Evolutionary conservation across 2,113 vertebrate genomes (phyloP), one percentile per base, ranked within the genome.

Genomic region (Melanerpes aurifrons): DNA sequence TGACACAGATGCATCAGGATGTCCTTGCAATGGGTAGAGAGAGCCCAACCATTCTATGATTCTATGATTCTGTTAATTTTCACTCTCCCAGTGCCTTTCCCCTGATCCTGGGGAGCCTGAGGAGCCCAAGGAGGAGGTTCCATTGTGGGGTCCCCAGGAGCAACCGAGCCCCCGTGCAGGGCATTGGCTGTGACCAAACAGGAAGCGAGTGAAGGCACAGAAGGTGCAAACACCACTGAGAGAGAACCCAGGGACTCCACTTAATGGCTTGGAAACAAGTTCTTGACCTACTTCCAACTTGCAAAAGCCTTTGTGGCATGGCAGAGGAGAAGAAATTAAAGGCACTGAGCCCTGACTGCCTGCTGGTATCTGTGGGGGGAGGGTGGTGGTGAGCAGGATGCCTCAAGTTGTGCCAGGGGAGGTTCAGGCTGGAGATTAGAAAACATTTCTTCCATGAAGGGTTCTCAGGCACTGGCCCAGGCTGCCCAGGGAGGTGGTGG

Each of bases 271-370:
- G 90, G 90, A 96, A 96, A 95, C 86, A 78, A 90, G 82, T 95
- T 95, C 86, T 84, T 95, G 93, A 96, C 96, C 94, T 92, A 94
- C 72, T 96, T 96, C 82, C 72, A 87, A 61, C 88, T 87, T n/a
- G 79, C 86, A 53, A 53, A 89, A 94, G 31, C 82, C 56, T 74
- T 43, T 4, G 1, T 8, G 22, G 82, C 64, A 76, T 32, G 9
- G 4, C 82, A 18, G 35, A 64, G 14, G 12, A 47, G 4, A 54
- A 35, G 74, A 66, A 94, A 87, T 78, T 48, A 78, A 93, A 92
- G 91, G 84, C 35, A 2, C 81, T 16, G 1, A 68, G 31, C 57
- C 72, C 69, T 40, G 4, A 1, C 4, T 64, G 1, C 2, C 40
- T 73, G 59, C 47, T 4, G 2, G 35, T 7, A 7, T 1, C 0